Base-by-base conservation (phyloP, 2,888 invertebrate species). In the Meliscaeva auricollis region DNA sequence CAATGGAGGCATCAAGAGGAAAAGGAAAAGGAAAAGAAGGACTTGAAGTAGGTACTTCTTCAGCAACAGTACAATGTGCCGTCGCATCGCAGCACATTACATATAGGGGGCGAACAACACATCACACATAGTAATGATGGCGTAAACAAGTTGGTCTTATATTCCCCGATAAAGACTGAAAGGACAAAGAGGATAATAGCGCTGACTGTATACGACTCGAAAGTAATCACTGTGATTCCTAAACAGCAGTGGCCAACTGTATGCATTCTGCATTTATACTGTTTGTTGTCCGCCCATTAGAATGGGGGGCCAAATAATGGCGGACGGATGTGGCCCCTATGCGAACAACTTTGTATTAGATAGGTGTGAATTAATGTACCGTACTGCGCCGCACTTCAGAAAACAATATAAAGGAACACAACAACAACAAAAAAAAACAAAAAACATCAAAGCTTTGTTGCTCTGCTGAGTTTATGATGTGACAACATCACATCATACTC, bases 351-450 rank as follows among this genome's bases (percentile, higher is more conserved):
- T 85, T 73, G 76, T 64, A 76, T 85, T 81, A 85, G 81, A 81
- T 81, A 85, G 85, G 85, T 85, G 85, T 85, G 76, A 85, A 81
- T 85, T 85, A 76, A 85, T 85, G 85, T 85, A 76, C 85, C 72
- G 72, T 81, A 81, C 72, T 72, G 75, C 75, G 56, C 75, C 72
- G 80, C 75, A 84, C 75, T 84, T 75, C 62, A 76, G 48, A 60
- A 73, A 54, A 76, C 80, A 80, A 74, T 30, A 66, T n/a, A 44
- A 48, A 46, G 7, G 30, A 48, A 26, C 26, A 66, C 5, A 13
- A 20, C 13, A 69, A 74, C 69, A 30, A 35, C 54, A 54, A 4
- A 38, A 50, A 70, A 44, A 69, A 26, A 64, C 22, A 41, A 35
- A 30, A 66, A 80, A 85, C 85, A 76, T 85, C 81, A 85, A 85